Conservation (phyloP, 2,113 vertebrate species). For the Sylvicapra grimmia region DNA sequence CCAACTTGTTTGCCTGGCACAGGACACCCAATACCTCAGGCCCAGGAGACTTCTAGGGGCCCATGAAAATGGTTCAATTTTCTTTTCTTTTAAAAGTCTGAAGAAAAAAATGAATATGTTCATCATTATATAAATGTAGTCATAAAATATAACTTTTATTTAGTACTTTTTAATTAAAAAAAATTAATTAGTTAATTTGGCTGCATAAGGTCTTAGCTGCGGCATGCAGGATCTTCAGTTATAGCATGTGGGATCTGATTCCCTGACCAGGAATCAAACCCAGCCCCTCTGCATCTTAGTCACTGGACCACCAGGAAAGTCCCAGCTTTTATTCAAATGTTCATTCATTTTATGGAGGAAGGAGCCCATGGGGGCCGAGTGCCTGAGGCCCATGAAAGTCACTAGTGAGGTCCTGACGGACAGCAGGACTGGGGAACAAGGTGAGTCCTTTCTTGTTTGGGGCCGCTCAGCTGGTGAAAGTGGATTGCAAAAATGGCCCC, state of each 20-base stretch:
- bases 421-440: background rate
- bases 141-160: background rate
- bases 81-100: background rate
- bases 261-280: background rate
- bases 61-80: background rate
- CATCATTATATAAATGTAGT: background rate
- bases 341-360: background rate
- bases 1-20: accelerated
- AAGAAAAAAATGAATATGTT: background rate
- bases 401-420: background rate
- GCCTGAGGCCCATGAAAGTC: background rate
- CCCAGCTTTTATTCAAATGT: background rate
- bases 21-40: accelerated
- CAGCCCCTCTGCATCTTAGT: background rate
- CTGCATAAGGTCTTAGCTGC: background rate
- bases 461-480: background rate
- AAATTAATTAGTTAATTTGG: background rate
- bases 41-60: accelerated
- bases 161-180: background rate
- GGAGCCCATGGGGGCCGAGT: background rate
- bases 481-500: background rate
- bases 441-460: background rate
- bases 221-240: background rate
- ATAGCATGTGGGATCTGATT: background rate
- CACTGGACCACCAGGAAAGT: background rate